Evolutionary conservation across 2,888 invertebrate species (phyloP).

Genomic region (Argyresthia goedartella): DNA sequence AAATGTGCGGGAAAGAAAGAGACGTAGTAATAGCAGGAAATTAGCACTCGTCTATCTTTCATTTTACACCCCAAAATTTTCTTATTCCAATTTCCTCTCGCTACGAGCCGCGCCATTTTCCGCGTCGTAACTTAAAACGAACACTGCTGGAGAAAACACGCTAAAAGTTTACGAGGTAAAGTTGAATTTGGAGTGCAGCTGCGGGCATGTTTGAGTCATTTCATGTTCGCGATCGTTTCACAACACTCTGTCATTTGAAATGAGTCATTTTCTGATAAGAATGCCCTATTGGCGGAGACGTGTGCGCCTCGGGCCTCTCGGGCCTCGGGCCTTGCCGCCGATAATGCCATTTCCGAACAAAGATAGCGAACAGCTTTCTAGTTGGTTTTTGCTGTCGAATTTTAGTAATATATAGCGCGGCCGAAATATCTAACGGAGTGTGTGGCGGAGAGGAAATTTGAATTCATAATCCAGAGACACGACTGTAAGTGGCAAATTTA

Average conservation of each 20-base stretch:
- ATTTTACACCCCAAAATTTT: slow-evolving; percentile 84
- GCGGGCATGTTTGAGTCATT: slow-evolving; percentile 32
- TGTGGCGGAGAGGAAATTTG: slow-evolving; percentile 69
- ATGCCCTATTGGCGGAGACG: slow-evolving; percentile 71
- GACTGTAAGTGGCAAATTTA: slow-evolving; percentile 16
- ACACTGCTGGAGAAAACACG: slow-evolving; percentile 16
- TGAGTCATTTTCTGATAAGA: slow-evolving; percentile 82
- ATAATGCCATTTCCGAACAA: slow-evolving; percentile 66
- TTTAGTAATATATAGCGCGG: slow-evolving; percentile 61
- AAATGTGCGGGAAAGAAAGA: slow-evolving; percentile 68
- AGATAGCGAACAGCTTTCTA: slow-evolving; percentile 57
- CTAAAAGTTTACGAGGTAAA: slow-evolving; percentile 14
- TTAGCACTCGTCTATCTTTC: slow-evolving; percentile 82
- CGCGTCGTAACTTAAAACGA: slow-evolving; percentile 29
- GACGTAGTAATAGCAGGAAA: slow-evolving; percentile 74
- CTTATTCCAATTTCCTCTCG: slow-evolving; percentile 80
- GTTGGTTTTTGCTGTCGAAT: slow-evolving; percentile 58
- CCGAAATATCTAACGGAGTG: slow-evolving; percentile 68
- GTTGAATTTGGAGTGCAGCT: slow-evolving; percentile 21
- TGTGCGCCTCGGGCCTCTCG: slow-evolving; percentile 61
- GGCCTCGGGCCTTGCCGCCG: slow-evolving; percentile 49
- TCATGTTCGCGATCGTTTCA: slow-evolving; percentile 43
- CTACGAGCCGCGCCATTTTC: slow-evolving; percentile 44
- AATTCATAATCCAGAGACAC: slow-evolving; percentile 67
- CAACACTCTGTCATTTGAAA: slow-evolving; percentile 76